These are phyloP conservation scores for sheep (Ovis aries) DNA, from an alignment of 2,113 vertebrate genomes.

Conservation along the genomic window ARS-UI_Ramb_v3.0 NC_056071.1:63367501-63368000, in stretches of 20 bases:
- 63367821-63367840: slow-evolving; percentile 55
- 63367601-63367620: background rate
- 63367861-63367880: slow-evolving; percentile 63
- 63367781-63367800: background rate
- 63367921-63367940: slow-evolving; percentile 34
- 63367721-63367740: slow-evolving; percentile 51
- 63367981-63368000: slow-evolving; percentile 47
- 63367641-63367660: background rate
- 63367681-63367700: background rate
- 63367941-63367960: slow-evolving; percentile 22
- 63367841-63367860: slow-evolving; percentile 44
- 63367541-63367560: slow-evolving; percentile 53
- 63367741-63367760: slow-evolving; percentile 25
- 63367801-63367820: slow-evolving; percentile 24
- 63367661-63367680: slow-evolving; percentile 45
- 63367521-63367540: background rate
- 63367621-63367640: too few relatives aligned
- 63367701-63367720: background rate
- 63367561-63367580: background rate
- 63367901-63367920: slow-evolving; percentile 14
- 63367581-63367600: background rate
- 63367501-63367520: slow-evolving; percentile 15
- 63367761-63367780: slow-evolving; percentile 35
- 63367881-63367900: slow-evolving; percentile 62
- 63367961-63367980: slow-evolving; percentile 65